Evolutionary conservation across 2,113 vertebrate genomes (phyloP), one percentile per base, ranked within the genome.

Genomic region (Menidia beryllina): DNA sequence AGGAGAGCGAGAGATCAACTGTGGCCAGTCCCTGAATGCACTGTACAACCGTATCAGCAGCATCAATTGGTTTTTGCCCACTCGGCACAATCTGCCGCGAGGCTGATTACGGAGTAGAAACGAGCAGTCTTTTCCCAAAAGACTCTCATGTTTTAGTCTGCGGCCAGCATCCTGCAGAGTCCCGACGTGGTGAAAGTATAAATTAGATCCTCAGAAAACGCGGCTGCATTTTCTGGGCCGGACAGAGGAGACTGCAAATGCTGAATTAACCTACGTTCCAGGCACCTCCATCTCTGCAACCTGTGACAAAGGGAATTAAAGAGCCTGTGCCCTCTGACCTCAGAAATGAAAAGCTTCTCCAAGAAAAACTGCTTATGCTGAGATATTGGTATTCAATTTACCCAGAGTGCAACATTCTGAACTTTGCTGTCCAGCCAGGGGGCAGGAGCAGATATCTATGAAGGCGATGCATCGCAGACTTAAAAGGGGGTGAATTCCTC

Each of bases 21-120:
- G 83, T 81, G 77, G 73, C 82, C 74, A 83, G 71, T 87, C 88
- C 91, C 90, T 87, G 82, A 84, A 89, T 91, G 88, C 84, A 86
- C 24, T 77, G 81, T 80, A 80, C 81, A 70, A 72, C 75, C 49
- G 74, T 72, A 79, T 77, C 69, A n/a, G 69, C 56, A 14, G 79
- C 82, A 79, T 87, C 88, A 87, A 89, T 84, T 86, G 79, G 80
- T 78, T 81, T 80, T 67, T 72, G 54, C 57, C 62, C 14, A 45
- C 68, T 83, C 56, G 14, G 84, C 74, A 80, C 85, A 89, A 88
- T 90, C 82, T 88, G 87, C 82, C 78, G 61, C 21, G 7, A 70
- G 59, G 80, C 70, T 73, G 69, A 75, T 75, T 80, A 77, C 67
- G 81, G 34, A 79, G 66, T 20, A 23, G 60, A 59, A 59, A 54